phyloP scores from a whole-genome alignment of 1,140 invertebrate genomes.

The Lepidurus apus region DNA sequence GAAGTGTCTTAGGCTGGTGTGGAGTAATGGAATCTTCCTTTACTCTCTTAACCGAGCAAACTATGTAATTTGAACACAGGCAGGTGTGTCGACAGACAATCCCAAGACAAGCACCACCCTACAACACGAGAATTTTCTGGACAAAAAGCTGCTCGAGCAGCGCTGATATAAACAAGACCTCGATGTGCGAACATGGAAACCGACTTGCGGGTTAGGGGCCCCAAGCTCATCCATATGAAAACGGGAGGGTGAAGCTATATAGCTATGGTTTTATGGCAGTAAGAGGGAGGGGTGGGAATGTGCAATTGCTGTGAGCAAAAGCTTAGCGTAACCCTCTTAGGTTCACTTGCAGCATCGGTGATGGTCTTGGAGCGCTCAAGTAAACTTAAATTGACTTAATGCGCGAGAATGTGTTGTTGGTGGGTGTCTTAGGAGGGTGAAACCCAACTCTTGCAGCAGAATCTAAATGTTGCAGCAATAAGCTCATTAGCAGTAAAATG shows the following conservation, averaged over 20 bases:
- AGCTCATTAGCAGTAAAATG: not conserved
- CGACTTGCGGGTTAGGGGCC: not conserved
- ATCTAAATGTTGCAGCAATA: not conserved
- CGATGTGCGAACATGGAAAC: not conserved
- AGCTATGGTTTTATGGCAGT: no score
- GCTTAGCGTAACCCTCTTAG: not conserved
- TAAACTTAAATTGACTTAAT: not conserved
- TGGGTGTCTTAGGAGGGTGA: not conserved
- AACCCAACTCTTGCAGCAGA: not conserved
- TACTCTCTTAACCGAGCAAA: not conserved
- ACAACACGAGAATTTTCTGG: no score
- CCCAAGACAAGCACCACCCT: no score
- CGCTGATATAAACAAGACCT: not conserved
- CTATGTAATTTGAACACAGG: not conserved
- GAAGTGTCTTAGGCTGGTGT: not conserved
- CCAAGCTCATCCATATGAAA: conserved; percentile 5
- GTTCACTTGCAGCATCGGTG: not conserved
- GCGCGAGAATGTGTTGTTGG: not conserved
- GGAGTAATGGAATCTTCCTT: not conserved
- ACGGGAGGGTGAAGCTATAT: not conserved
- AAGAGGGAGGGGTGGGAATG: no score
- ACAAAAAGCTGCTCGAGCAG: not conserved
- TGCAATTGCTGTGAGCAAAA: no score
- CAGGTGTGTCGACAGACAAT: not conserved
- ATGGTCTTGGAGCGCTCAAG: not conserved